Evolutionary conservation across 2,888 invertebrate species (phyloP), one percentile per base, ranked within the genome.

Genomic region (Trisateles emortualis): DNA sequence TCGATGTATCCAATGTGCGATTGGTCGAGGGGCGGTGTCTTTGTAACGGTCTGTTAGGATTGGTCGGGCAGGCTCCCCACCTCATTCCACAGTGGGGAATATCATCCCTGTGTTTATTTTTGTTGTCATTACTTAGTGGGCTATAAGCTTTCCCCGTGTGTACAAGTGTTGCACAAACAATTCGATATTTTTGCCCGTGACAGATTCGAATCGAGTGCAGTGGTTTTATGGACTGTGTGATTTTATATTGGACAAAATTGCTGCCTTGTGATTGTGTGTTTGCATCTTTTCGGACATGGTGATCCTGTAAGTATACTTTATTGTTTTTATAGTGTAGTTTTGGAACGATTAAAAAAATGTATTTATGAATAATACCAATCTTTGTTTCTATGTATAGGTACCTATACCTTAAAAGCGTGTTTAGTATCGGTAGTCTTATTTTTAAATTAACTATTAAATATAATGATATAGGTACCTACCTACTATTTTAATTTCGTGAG

Each of bases 21-120:
- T 90, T 91, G 90, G 91, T 61, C 57, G 71, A 76, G 68, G 82
- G 92, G 92, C 87, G 92, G 82, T 48, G 71, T 72, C 76, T 53
- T 44, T 56, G 30, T 44, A 67, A 52, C 45, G 62, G 59, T 43
- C 54, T 36, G 2, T 30, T 54, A 22, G 48, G 54, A 90, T 90
- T 91, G 87, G 92, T 43, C 44, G 56, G 33, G 30, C 4, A 38
- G 17, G 36, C 68, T 69, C 80, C 86, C 87, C 83, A 84, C 81
- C 76, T 74, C 52, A 53, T 22, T 17, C 14, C 11, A 48, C 68
- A 74, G 85, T 80, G 84, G 89, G 90, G 86, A 75, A 68, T 78
- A 84, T 80, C 90, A 89, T 83, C 92, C 92, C 91, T 79, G 72
- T 90, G 90, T 90, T 90, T 91, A 90, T 91, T 90, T 90, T 90